These are phyloP conservation scores for Laupala kohalensis DNA, from an alignment of 1,140 invertebrate genomes.

Conservation along the genomic window DNA sequence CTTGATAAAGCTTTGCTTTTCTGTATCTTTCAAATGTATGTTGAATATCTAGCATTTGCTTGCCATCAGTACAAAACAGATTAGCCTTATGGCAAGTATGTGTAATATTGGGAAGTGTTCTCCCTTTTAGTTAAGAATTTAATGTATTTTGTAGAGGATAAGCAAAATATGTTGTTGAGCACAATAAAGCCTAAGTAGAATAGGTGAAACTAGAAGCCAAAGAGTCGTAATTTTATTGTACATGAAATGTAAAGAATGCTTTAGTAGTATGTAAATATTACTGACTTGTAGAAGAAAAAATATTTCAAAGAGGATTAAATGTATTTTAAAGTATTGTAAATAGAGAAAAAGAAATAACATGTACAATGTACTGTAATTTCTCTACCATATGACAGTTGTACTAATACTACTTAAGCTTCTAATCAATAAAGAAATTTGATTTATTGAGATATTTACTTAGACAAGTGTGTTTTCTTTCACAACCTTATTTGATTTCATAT, in stretches of 20 bases:
- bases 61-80: background rate
- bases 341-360: background rate
- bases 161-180: background rate
- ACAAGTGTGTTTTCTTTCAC: too few species aligned
- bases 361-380: background rate
- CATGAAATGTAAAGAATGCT: background rate
- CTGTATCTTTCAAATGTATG: background rate
- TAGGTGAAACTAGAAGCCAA: background rate
- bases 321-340: background rate
- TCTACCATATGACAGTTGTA: background rate
- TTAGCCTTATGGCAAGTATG: background rate
- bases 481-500: too few species aligned
- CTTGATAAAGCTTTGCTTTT: background rate
- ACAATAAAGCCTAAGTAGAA: background rate
- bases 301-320: background rate
- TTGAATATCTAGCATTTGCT: background rate
- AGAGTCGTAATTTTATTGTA: background rate
- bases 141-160: background rate
- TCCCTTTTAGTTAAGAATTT: background rate
- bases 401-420: too few species aligned
- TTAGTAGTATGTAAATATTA: background rate
- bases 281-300: background rate
- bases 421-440: too few species aligned
- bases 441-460: too few species aligned
- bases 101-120: background rate